Conservation (phyloP, 2,797 vertebrate species). For the Darevskia mixta region DNA sequence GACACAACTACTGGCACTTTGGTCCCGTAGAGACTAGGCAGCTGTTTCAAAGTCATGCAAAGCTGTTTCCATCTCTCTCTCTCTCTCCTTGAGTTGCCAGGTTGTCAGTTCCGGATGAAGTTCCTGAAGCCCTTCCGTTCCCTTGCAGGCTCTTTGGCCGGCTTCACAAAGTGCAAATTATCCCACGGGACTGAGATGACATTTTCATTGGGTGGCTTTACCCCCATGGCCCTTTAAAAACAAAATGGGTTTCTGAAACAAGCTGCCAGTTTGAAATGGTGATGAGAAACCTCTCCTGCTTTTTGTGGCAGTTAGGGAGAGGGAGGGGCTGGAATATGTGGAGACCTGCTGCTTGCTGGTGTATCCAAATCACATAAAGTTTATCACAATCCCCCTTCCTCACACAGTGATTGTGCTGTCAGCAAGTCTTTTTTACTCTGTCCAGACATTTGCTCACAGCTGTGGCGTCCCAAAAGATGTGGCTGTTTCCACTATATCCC, state of each 20-base stretch:
- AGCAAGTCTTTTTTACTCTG: conserved; percentile 47
- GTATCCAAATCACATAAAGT: conserved; percentile 44
- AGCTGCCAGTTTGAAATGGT: neutral
- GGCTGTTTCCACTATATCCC: fast-evolving
- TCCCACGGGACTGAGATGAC: neutral
- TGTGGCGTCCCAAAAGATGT: conserved; percentile 37
- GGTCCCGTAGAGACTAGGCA: neutral
- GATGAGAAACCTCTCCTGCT: conserved; percentile 11
- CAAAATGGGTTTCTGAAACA: neutral
- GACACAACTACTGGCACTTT: no score
- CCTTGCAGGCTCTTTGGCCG: neutral
- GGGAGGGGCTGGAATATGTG: neutral
- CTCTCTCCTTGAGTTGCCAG: neutral
- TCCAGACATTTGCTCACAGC: conserved; percentile 53
- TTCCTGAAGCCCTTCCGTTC: neutral
- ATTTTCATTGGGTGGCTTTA: neutral
- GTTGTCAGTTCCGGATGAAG: neutral
- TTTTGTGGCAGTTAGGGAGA: fast-evolving
- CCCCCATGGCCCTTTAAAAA: neutral
- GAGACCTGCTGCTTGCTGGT: conserved; percentile 27
- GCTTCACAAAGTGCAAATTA: neutral
- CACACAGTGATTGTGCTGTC: conserved; percentile 53
- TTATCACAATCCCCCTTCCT: conserved; percentile 45
- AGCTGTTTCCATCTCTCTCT: neutral
- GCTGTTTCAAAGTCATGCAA: neutral